Evolutionary conservation across 1,140 invertebrate genomes (phyloP), one percentile per base, ranked within the genome.

Genomic region (Calosoma granatense): DNA sequence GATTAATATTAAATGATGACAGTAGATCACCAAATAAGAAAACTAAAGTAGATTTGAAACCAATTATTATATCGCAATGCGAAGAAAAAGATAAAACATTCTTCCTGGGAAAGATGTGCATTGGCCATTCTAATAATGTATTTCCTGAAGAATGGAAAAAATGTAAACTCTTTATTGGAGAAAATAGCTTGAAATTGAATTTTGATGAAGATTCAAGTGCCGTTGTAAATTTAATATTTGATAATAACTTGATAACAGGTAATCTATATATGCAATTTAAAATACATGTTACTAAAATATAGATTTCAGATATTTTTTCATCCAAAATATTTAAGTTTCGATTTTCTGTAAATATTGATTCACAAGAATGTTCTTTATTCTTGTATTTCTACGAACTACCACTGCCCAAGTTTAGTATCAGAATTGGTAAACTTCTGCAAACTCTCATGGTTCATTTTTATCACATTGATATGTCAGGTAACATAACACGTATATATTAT

Each of bases 371-470:
- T 20, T 51, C 57, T 22, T 21, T 63, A 4, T 55, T 22, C 43
- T 53, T 59, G 15, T 15, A 61, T 9, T 43, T 68, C 9, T 65
- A 60, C 41, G 20, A 54, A 30, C 54, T 69, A 56, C 66, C 66
- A 59, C 54, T 66, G 54, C 58, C 54, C 39, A 63, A 59, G 57
- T 64, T 63, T 54, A 56, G 52, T 59, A 56, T 41, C 52, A 62
- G 56, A 53, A 39, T 65, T 53, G 61, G 62, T 22, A 61, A 56
- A 22, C 59, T 61, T 51, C 55, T 67, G 19, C 61, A 65, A 59
- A 60, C 47, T 41, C 17, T 62, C 22, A 65, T 69, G 57, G 21
- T 51, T 20, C 21, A 64, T 20, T 41, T 64, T 22, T 62, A 56
- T 53, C 23, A 63, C 55, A 60, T 63, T 54, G 15, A 39, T 4